Conservation (phyloP, 1,140 invertebrate genomes). For the Listronotus bonariensis region DNA sequence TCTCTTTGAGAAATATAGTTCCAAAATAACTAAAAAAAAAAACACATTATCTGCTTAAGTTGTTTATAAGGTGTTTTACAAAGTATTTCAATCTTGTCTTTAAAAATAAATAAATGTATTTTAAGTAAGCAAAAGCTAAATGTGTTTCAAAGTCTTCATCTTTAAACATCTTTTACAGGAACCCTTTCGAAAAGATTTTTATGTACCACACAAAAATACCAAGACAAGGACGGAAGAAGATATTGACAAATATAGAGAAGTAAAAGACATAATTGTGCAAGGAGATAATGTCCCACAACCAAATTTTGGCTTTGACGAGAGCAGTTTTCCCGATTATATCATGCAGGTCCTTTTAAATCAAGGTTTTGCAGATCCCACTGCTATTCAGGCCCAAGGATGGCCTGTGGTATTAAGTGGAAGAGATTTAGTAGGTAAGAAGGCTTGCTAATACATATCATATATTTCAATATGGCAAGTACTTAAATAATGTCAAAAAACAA, state of each 20-base stretch:
- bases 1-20: no score
- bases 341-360: conserved; percentile 81
- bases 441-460: neutral
- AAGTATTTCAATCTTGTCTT: no score
- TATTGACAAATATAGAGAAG: conserved; percentile 71
- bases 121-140: no score
- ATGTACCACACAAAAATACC: conserved; percentile 81
- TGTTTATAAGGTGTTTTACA: no score
- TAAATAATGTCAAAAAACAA: no score
- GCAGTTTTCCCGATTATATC: conserved; percentile 83
- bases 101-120: no score
- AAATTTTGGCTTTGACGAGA: conserved; percentile 86
- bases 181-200: conserved; percentile 91
- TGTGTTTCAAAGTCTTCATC: no score
- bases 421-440: conserved; percentile 71
- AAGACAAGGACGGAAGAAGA: conserved; percentile 72
- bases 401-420: conserved; percentile 89
- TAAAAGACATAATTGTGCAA: conserved; percentile 85
- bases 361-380: conserved; percentile 73
- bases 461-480: no score
- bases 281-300: conserved; percentile 84
- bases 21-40: no score
- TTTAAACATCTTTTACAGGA: conserved; percentile 52
- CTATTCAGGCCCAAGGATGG: conserved; percentile 82
- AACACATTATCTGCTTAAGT: no score